These are phyloP conservation scores for Adineta ricciae DNA, from an alignment of 2,888 invertebrate genomes.

Conservation along the genomic window DNA sequence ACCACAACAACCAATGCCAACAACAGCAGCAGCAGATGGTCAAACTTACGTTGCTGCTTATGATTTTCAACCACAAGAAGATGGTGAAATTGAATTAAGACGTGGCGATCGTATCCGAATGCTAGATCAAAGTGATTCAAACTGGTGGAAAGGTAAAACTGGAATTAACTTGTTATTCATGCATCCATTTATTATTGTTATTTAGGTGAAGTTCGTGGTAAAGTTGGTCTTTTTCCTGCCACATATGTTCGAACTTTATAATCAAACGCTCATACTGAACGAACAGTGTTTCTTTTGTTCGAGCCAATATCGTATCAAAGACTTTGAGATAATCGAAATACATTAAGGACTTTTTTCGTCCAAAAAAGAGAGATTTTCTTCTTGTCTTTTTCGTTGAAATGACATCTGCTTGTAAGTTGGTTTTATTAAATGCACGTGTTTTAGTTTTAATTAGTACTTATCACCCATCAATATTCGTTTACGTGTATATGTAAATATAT, in stretches of 20 bases:
- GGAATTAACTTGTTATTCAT: background rate
- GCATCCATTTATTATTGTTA: background rate
- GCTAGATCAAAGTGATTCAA: constrained; percentile 76
- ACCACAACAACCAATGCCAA: background rate
- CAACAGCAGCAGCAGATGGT: constrained; percentile 63
- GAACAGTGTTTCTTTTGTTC: background rate
- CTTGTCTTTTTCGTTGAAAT: background rate
- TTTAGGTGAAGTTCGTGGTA: constrained; percentile 13
- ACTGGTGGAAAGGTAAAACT: constrained; percentile 72
- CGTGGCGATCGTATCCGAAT: constrained; percentile 95
- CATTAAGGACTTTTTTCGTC: background rate
- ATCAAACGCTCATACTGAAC: background rate
- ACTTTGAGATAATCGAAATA: background rate
- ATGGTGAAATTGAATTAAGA: constrained; percentile 88
- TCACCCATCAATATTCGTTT: background rate
- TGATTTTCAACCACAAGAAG: constrained; percentile 94
- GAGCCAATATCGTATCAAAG: background rate
- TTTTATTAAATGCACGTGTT: background rate
- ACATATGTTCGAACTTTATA: background rate
- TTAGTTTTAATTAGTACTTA: background rate
- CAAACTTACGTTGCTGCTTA: constrained; percentile 69
- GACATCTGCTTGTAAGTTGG: background rate
- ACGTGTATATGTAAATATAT: background rate
- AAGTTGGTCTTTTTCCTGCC: background rate
- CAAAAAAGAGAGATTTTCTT: background rate